phyloP scores from a whole-genome alignment of 2,888 invertebrate species.

The Mythimna lalbum region DNA sequence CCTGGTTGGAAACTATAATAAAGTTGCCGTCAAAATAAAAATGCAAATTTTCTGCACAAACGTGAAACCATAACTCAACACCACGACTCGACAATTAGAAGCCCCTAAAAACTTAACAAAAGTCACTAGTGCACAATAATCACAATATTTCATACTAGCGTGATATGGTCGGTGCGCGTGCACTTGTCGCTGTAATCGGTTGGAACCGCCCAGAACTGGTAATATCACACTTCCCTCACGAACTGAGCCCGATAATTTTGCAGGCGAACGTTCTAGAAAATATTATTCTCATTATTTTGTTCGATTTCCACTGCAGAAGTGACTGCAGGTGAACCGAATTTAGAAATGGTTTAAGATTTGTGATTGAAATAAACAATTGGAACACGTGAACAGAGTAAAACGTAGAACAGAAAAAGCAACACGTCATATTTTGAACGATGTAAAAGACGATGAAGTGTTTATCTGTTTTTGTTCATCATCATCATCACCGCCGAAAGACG shows the following conservation, averaged over 20 bases:
- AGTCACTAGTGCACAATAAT: conserved; percentile 41
- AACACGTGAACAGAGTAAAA: neutral
- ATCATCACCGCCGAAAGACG: too few species aligned
- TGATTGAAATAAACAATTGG: neutral
- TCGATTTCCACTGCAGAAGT: conserved; percentile 61
- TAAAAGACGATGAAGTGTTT: neutral
- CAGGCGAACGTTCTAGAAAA: conserved; percentile 67
- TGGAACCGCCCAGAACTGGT: conserved; percentile 72
- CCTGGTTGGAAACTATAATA: neutral
- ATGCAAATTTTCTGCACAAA: neutral
- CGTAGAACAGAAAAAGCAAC: neutral
- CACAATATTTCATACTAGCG: conserved; percentile 63
- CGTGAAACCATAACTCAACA: neutral
- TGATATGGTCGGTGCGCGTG: conserved; percentile 63
- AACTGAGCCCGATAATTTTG: conserved; percentile 71
- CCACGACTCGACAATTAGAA: conserved; percentile 2
- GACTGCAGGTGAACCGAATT: conserved; percentile 50
- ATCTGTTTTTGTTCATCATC: too few species aligned
- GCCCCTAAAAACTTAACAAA: neutral
- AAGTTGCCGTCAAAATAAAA: neutral
- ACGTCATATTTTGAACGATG: neutral
- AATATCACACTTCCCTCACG: conserved; percentile 75
- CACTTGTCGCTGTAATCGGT: conserved; percentile 70
- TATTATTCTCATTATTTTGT: conserved; percentile 65
- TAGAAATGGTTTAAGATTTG: conserved; percentile 31